A percentile compares a stretch with the other conserved stretches of the same genome.
Conservation (phyloP, 2,113 vertebrate species). For the Crypturellus undulatus region DNA sequence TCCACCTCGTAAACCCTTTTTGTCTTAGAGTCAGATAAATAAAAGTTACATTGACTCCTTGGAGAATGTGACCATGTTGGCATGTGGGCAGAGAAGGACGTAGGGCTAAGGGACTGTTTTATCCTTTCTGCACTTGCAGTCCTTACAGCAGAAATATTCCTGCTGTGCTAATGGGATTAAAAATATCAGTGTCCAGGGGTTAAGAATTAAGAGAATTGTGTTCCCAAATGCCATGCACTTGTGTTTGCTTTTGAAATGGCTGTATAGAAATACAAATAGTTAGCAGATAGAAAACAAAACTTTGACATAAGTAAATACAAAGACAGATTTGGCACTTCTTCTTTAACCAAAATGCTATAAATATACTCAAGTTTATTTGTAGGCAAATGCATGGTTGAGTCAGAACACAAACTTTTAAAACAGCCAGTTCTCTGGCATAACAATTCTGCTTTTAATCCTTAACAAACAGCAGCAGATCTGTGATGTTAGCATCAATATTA, state of each 20-base stretch:
- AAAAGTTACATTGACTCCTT: not conserved
- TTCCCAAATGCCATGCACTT: not conserved
- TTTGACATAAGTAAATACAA: not conserved
- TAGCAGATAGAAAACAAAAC: not conserved
- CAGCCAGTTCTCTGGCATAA: conserved; percentile 19
- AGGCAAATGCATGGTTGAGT: not conserved
- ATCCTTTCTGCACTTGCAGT: not conserved
- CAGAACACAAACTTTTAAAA: conserved; percentile 7
- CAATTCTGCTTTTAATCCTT: conserved; percentile 47
- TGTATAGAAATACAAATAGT: not conserved
- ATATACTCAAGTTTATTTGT: not conserved
- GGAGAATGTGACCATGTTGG: not conserved
- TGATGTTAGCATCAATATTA: conserved; percentile 16
- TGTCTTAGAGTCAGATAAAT: not conserved
- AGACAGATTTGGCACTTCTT: not conserved
- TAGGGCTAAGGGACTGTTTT: not conserved
- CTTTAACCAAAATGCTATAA: not conserved
- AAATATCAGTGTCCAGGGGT: not conserved
- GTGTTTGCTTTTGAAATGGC: conserved; percentile 15
- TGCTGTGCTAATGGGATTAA: conserved; percentile 13
- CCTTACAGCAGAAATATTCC: conserved; percentile 10
- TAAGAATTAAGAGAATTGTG: conserved; percentile 20
- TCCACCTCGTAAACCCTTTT: not conserved
- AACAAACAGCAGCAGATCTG: not conserved
- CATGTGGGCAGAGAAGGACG: not conserved